Evolutionary conservation across 2,888 invertebrate genomes (phyloP).

Genomic region (Harpagoxenus sublaevis): DNA sequence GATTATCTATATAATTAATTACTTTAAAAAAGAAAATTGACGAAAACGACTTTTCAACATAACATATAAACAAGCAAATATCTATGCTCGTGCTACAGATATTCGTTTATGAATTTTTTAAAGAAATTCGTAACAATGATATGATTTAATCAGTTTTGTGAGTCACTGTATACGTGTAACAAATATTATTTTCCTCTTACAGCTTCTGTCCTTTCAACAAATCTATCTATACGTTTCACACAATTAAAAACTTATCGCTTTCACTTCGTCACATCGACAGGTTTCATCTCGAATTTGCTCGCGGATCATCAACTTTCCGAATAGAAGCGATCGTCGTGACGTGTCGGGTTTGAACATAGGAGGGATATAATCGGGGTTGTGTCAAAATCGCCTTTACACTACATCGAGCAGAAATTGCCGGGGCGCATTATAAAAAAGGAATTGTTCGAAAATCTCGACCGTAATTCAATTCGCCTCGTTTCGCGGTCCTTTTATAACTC

Average conservation of each 20-base stretch:
- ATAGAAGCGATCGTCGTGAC: not conserved
- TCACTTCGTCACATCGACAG: not conserved
- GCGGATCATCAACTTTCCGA: slow-evolving; percentile 31
- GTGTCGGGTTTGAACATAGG: slow-evolving; percentile 13
- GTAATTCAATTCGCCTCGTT: slow-evolving; percentile 3
- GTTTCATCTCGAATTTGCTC: slow-evolving; percentile 8
- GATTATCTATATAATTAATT: too few relatives aligned
- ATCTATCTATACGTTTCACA: not conserved
- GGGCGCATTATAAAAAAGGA: slow-evolving; percentile 46
- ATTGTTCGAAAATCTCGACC: slow-evolving; percentile 1
- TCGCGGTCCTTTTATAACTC: slow-evolving; percentile 14
- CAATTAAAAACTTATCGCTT: slow-evolving; percentile 13
- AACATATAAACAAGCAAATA: too few relatives aligned
- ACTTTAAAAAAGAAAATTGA: too few relatives aligned
- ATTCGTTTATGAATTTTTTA: too few relatives aligned
- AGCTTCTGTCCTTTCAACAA: not conserved
- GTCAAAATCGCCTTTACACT: slow-evolving; percentile 76
- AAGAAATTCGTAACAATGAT: too few relatives aligned
- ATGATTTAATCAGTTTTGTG: too few relatives aligned
- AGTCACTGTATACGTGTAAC: not conserved
- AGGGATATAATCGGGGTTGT: slow-evolving; percentile 58
- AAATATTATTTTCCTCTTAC: not conserved
- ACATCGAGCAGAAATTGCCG: slow-evolving; percentile 74
- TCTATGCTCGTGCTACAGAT: too few relatives aligned
- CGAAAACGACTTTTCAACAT: too few relatives aligned